These are phyloP conservation scores for Piprites chloris DNA, from an alignment of 2,113 vertebrate genomes.

Conservation along the genomic window DNA sequence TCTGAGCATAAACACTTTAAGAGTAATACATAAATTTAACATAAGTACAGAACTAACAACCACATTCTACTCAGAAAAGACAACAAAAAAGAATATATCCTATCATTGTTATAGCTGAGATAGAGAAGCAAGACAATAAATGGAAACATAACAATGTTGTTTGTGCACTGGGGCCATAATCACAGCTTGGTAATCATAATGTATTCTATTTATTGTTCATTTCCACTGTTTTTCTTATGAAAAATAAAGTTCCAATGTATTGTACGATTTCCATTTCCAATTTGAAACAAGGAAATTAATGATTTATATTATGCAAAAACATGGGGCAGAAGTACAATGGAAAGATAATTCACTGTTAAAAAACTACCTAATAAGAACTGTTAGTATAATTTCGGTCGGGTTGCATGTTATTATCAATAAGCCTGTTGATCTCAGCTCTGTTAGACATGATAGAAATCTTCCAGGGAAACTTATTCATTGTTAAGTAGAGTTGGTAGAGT, in stretches of 20 bases:
- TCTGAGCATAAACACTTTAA: neutral
- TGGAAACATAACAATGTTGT: neutral
- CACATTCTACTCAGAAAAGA: neutral
- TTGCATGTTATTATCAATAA: neutral
- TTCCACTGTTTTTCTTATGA: neutral
- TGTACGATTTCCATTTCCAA: neutral
- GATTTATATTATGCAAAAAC: neutral
- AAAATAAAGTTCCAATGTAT: neutral
- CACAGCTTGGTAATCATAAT: constrained; percentile 9
- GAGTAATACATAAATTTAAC: neutral
- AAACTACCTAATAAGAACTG: neutral
- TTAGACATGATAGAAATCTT: neutral
- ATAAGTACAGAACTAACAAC: neutral
- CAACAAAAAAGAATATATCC: neutral
- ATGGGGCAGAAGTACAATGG: neutral
- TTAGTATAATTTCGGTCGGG: neutral
- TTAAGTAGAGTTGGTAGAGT: neutral
- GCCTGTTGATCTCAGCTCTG: neutral
- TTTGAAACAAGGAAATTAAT: neutral
- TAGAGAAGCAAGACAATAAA: neutral
- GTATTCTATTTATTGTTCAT: constrained; percentile 1
- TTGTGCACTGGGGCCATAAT: neutral
- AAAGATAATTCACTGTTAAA: neutral
- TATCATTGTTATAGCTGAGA: neutral
- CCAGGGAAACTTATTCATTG: neutral